Evolutionary conservation across 2,113 vertebrate genomes (phyloP), one percentile per base, ranked within the genome.

Genomic region (Scophthalmus maximus): DNA sequence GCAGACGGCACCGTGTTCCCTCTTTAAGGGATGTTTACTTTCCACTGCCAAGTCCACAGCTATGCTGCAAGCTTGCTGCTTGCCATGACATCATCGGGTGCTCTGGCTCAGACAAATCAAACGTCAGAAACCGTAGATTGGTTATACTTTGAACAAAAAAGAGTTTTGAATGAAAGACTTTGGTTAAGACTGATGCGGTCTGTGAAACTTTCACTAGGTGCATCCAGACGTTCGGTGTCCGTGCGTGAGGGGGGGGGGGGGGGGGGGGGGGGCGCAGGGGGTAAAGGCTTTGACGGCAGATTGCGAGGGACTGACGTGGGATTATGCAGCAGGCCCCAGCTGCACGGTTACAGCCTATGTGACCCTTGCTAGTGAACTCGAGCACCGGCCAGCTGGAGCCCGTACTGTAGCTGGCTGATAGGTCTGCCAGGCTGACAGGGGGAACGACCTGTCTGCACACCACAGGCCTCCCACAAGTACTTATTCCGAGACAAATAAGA

Each of bases 1-100:
- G 73, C 81, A 84, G 85, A 86, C 80, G 76, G 83, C 65, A 68
- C 10, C 10, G 53, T 46, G 55, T 62, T 83, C 40, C 22, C 66
- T 81, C 70, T 55, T 78, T 59, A n/a, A 72, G 62, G 38, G 52
- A 63, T 67, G 71, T 81, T 86, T 81, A 76, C 74, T 77, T 46
- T 67, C 38, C 5, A 1, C 62, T 68, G 82, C 64, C 70, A 76
- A 78, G 65, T 77, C 68, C 66, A 17, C 50, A 2, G 68, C 66
- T 75, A n/a, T n/a, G n/a, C n/a, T 22, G 66, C 51, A 34, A 49
- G 66, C 69, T 15, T 47, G 51, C 59, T 42, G 76, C 63, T 60
- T 57, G 68, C 63, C 47, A 38, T 27, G 11, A 79, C 44, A 71
- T 79, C n/a, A n/a, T n/a, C n/a, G n/a, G n/a, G n/a, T n/a, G n/a